phyloP scores from a whole-genome alignment of 1,140 invertebrate genomes.

The Camponotus floridanus region DNA sequence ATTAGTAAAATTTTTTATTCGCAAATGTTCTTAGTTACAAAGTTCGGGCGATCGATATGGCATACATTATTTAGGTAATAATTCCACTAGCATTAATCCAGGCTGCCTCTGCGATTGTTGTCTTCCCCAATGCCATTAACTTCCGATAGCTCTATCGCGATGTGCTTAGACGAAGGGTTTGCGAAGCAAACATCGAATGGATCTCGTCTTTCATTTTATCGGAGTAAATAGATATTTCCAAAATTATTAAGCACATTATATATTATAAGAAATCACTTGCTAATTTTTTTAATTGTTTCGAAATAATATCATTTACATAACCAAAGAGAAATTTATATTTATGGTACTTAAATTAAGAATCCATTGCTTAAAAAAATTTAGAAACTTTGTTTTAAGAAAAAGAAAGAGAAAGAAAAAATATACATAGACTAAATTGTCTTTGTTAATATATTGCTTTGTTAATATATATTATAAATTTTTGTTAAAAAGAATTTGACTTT shows the following conservation, averaged over 20 bases:
- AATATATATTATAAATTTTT: neutral
- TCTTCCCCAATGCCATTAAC: constrained; percentile 77
- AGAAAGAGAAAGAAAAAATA: neutral
- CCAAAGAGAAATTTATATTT: neutral
- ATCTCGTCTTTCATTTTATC: constrained; percentile 25
- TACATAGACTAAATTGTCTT: neutral
- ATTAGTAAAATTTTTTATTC: neutral
- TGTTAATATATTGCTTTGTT: neutral
- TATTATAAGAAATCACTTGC: neutral
- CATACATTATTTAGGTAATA: constrained; percentile 39
- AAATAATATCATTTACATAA: neutral
- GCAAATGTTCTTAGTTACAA: constrained; percentile 17
- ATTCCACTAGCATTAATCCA: constrained; percentile 63
- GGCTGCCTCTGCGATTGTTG: constrained; percentile 77
- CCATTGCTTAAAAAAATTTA: neutral
- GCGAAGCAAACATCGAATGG: neutral
- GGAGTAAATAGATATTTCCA: constrained; percentile 29
- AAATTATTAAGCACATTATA: neutral
- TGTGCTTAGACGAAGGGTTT: constrained; percentile 33
- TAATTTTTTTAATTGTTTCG: constrained; percentile 9
- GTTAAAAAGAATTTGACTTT: neutral
- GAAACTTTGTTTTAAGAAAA: neutral
- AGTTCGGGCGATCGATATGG: constrained; percentile 56
- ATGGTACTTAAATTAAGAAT: neutral
- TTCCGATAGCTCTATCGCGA: constrained; percentile 39